Evolutionary conservation across 2,888 invertebrate species (phyloP), one percentile per base, ranked within the genome.

Genomic region (Molorchus minor): DNA sequence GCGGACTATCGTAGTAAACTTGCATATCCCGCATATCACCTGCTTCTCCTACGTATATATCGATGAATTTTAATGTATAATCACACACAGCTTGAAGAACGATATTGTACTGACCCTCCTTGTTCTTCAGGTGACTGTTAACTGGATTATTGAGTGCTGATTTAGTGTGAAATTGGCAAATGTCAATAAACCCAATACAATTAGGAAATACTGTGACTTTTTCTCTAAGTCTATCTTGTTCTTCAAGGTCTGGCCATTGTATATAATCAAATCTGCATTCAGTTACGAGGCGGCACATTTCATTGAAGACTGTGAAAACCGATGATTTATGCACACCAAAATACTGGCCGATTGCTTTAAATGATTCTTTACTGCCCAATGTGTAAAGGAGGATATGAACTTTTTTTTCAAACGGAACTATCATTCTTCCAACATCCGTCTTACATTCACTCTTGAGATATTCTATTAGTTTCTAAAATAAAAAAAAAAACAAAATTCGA

Each of bases 191-290:
- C 4, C 25, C 25, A 5, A 25, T 8, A 25, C 25, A 25, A 8
- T 25, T 25, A 4, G 25, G 25, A 25, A 25, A 25, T 8, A 8
- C 8, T 8, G 4, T 25, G 25, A 38, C 15, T 15, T 15, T 38
- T 38, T 38, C 15, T 15, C 8, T 38, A 15, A 38, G n/a, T 8
- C 8, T 38, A 15, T 38, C 15, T 15, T 38, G 38, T 38, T 38
- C 13, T 12, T 1, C 38, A 1, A n/a, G 12, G 15, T 1, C 15
- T n/a, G 13, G 38, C 38, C 38, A 38, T 38, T 38, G 1, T 8
- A 38, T 38, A n/a, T 8, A 38, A 15, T 38, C 38, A 15, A 13
- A 38, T 38, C 38, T 38, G 38, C 38, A 38, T 38, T 38, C 38
- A 1, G 13, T 15, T 15, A 38, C 38, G 12, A 38, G 15, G 8